Conservation (phyloP, 2,113 vertebrate species). For the Alligator mississippiensis region DNA sequence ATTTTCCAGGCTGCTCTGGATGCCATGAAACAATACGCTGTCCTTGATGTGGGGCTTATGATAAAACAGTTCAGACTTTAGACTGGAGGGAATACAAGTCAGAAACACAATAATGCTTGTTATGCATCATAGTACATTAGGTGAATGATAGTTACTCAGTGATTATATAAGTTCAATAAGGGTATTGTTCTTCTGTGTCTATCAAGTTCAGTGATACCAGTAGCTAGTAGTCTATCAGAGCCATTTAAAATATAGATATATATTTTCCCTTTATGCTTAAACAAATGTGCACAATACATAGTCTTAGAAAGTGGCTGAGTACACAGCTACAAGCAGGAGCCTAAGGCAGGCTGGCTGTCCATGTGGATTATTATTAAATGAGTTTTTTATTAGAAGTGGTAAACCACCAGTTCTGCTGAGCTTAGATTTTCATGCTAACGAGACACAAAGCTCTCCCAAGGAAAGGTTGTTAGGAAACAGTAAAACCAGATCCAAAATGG, state of each 20-base stretch:
- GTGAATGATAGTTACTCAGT: neutral
- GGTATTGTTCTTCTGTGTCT: neutral
- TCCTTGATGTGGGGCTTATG: neutral
- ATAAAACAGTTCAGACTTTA: neutral
- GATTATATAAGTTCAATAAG: neutral
- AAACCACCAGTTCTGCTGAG: conserved; percentile 21
- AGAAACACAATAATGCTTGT: neutral
- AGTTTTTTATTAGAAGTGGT: neutral
- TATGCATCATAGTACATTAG: neutral
- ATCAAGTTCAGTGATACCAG: neutral
- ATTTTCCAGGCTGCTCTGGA: neutral
- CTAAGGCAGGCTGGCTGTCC: neutral
- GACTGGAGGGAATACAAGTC: neutral
- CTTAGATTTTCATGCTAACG: neutral
- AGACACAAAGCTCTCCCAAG: conserved; percentile 48
- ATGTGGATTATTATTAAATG: neutral
- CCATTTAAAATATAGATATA: neutral
- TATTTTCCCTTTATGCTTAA: neutral
- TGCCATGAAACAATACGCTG: neutral
- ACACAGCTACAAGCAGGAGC: neutral
- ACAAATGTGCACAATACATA: neutral
- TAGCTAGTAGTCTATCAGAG: neutral
- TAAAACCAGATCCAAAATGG: conserved; percentile 50
- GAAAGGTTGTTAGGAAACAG: conserved; percentile 60
- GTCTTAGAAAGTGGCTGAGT: neutral